Conservation (phyloP, 2,797 vertebrate genomes). For the Eurystomus glaucurus region DNA sequence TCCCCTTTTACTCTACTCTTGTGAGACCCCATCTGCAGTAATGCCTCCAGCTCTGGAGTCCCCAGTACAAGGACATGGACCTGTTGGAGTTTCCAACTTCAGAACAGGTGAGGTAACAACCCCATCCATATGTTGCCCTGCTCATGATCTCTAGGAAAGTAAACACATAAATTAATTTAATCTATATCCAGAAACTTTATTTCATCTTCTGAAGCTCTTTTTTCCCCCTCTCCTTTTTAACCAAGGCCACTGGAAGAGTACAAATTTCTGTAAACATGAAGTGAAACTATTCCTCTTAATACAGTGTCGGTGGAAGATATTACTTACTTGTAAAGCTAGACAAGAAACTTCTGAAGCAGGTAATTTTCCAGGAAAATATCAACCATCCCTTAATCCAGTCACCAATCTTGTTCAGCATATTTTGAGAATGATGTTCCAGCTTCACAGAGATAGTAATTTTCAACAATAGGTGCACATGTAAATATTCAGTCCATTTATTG, state of each 20-base stretch:
- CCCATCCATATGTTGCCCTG: not conserved
- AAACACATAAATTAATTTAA: not conserved
- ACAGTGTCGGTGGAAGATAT: not conserved
- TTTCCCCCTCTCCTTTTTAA: fast-evolving
- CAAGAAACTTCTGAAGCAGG: not conserved
- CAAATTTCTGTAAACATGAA: not conserved
- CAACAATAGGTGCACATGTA: not conserved
- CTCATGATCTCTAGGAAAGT: not conserved
- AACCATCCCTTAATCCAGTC: not conserved
- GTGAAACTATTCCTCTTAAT: not conserved
- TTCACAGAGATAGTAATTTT: not conserved
- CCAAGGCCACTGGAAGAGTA: not conserved
- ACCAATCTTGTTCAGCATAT: not conserved
- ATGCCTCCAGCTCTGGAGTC: too few species aligned
- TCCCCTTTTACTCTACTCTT: too few species aligned
- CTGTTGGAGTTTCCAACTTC: not conserved
- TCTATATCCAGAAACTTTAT: not conserved
- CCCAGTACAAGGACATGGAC: too few species aligned
- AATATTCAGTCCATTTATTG: slow-evolving; percentile 50
- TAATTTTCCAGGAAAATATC: not conserved
- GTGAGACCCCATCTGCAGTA: too few species aligned
- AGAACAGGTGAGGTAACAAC: not conserved
- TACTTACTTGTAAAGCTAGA: slow-evolving; percentile 21
- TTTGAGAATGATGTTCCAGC: not conserved
- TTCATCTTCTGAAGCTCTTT: not conserved